These are phyloP conservation scores for Pterobdella sp. DNA, from an alignment of 2,888 invertebrate genomes.

Conservation along the genomic window DNA sequence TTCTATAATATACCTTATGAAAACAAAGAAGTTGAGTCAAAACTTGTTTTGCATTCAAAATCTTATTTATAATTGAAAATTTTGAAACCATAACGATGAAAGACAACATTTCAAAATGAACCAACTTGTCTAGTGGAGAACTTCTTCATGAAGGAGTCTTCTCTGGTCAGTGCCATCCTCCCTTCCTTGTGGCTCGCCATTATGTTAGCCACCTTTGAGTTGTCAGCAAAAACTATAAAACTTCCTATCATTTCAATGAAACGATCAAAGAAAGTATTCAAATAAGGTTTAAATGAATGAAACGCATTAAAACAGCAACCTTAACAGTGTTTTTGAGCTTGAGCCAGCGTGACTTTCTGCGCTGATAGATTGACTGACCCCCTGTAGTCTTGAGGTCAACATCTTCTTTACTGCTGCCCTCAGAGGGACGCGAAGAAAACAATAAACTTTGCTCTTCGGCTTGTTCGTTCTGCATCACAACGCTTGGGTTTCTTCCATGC, in stretches of 20 bases:
- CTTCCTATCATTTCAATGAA: neutral
- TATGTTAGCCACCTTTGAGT: neutral
- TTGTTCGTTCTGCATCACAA: too few species aligned
- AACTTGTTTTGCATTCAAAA: too few species aligned
- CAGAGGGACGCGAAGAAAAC: too few species aligned
- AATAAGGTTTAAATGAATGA: neutral
- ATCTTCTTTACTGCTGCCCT: too few species aligned
- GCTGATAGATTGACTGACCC: neutral
- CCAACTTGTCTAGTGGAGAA: conserved; percentile 76
- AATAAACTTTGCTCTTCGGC: too few species aligned
- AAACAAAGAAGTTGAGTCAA: too few species aligned
- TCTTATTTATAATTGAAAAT: too few species aligned
- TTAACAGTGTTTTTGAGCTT: conserved; percentile 29
- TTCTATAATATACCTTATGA: too few species aligned
- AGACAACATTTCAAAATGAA: neutral
- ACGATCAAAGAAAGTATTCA: neutral
- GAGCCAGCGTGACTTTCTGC: conserved; percentile 28
- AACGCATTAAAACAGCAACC: conserved; percentile 9
- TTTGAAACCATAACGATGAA: too few species aligned
- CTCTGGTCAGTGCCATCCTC: conserved; percentile 40
- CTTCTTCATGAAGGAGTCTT: conserved; percentile 68
- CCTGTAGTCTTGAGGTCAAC: neutral
- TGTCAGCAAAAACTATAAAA: neutral
- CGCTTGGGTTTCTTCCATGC: too few species aligned
- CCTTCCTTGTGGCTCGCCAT: conserved; percentile 35